A percentile compares a stretch with the other conserved stretches of the same genome.
Evolutionary conservation across 2,113 vertebrate genomes (phyloP).

Genomic region (Cyprinodon brontotheroides): DNA sequence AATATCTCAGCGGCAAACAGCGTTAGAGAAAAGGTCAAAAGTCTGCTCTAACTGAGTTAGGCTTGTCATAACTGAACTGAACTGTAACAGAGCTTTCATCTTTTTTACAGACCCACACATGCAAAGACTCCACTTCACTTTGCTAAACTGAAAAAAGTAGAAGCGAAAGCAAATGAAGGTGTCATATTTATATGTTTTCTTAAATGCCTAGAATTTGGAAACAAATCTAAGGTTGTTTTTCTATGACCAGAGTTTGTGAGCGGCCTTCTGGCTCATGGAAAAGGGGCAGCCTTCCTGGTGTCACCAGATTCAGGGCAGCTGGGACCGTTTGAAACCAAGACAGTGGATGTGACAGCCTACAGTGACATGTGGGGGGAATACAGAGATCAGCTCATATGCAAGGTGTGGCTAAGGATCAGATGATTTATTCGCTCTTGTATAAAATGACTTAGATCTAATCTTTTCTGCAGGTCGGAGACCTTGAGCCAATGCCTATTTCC

Average conservation of each 20-base stretch:
- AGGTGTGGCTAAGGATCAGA: constrained; percentile 68
- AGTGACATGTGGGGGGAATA: constrained; percentile 96
- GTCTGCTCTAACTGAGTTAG: background rate
- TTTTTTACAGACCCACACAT: constrained; percentile 41
- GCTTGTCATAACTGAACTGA: background rate
- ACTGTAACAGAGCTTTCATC: constrained; percentile 24
- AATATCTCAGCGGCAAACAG: constrained; percentile 16
- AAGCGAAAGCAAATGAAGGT: constrained; percentile 81
- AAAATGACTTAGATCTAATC: background rate
- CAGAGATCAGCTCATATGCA: constrained; percentile 85
- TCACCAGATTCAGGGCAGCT: constrained; percentile 79
- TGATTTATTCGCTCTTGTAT: background rate
- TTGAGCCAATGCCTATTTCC: constrained; percentile 78
- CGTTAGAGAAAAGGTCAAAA: constrained; percentile 57
- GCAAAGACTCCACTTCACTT: constrained; percentile 70
- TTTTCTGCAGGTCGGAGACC: constrained; percentile 83
- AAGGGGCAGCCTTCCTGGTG: constrained; percentile 86
- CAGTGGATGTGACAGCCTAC: constrained; percentile 84
- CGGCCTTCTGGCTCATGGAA: constrained; percentile 83
- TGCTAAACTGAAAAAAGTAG: constrained; percentile 69
- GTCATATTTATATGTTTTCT: constrained; percentile 10
- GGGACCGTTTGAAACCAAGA: constrained; percentile 81
- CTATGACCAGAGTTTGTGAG: constrained; percentile 80
- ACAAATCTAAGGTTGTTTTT: background rate
- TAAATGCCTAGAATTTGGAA: background rate